Base-by-base conservation (phyloP, 2,888 invertebrate genomes). In the Drosophila affinis region DNA sequence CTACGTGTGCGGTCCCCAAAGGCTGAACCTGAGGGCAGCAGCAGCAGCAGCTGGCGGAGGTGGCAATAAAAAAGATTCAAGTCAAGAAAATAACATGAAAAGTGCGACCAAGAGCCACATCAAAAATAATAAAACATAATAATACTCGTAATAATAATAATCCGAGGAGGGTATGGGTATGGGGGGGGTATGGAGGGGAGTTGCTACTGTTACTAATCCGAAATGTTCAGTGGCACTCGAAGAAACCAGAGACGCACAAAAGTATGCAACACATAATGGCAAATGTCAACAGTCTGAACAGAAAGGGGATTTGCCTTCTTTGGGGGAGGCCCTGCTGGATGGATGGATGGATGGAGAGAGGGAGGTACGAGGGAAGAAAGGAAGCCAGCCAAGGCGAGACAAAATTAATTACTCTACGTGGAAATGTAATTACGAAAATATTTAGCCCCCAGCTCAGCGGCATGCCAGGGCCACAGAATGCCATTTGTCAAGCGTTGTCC, bases 341-440 rank as follows among this genome's bases (percentile, higher is more conserved):
- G 21, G 9, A 10, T 2, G 44, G 24, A 17, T 9, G 12, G 47
- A 4, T 6, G 48, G 49, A n/a, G 51, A n/a, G n/a, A 54, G 51
- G 7, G 9, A 12, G 34, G 24, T n/a, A 9, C 9, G 47, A 6
- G 7, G 51, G 49, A n/a, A 52, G 17, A 14, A 56, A 49, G 7
- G 62, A 67, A 56, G 64, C 58, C 65, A 62, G 74, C 78, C 83
- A 82, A 78, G 86, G 88, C 81, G 81, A 89, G 90, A 91, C 89
- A 90, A 91, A 90, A 90, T 91, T 90, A 91, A 90, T 91, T 90
- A 90, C 90, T 89, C 90, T 88, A 87, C 86, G 89, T 88, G 90
- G 88, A 90, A 91, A 90, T 90, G 90, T 90, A 90, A 90, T 90
- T 90, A 91, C 89, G 89, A 90, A 90, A 90, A 90, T 90, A 91